phyloP scores from a whole-genome alignment of 2,888 invertebrate species.

The Holacanthella duospinosa region DNA sequence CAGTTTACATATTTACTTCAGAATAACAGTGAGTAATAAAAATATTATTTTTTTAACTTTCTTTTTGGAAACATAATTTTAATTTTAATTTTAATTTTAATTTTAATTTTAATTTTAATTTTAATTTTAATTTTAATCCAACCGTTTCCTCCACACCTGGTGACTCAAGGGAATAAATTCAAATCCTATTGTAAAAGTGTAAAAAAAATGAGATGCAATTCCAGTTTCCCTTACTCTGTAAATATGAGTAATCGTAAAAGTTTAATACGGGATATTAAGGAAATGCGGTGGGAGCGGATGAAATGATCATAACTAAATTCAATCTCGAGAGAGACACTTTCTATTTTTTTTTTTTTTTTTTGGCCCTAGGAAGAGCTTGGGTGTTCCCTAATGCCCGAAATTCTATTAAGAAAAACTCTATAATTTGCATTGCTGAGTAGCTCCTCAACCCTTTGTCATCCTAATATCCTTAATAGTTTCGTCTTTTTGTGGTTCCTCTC shows the following conservation, averaged over 20 bases:
- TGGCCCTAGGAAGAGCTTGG: not conserved
- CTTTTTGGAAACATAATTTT: too few relatives aligned
- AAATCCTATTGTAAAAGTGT: too few relatives aligned
- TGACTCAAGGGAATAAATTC: too few relatives aligned
- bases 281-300: constrained; percentile 1
- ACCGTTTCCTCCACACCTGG: too few relatives aligned
- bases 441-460: not conserved
- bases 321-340: not conserved
- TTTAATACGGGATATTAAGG: not conserved
- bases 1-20: too few relatives aligned
- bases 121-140: too few relatives aligned
- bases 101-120: too few relatives aligned
- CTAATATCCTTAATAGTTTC: constrained; percentile 1
- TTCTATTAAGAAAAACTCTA: not conserved
- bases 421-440: not conserved
- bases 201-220: too few relatives aligned
- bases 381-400: not conserved
- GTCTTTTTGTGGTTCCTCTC: too few relatives aligned
- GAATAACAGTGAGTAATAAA: too few relatives aligned
- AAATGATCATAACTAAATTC: not conserved
- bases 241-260: constrained; percentile 1
- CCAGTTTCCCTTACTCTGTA: not conserved
- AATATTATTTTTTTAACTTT: too few relatives aligned
- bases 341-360: not conserved
- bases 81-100: too few relatives aligned